Conservation (phyloP, 2,888 invertebrate species). For the Drosophila koepferae region DNA sequence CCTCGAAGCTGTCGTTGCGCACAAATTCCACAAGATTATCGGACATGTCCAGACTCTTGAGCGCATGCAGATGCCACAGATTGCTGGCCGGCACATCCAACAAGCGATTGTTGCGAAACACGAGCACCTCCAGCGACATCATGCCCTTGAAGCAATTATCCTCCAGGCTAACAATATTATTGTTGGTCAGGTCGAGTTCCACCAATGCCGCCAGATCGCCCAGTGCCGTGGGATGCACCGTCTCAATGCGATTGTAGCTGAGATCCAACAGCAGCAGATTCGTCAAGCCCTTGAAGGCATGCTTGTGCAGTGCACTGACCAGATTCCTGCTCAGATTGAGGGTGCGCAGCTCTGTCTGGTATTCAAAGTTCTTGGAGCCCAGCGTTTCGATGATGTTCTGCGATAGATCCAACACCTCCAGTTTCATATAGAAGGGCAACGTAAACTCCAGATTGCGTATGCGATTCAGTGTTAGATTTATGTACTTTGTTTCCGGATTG, state of each 20-base stretch:
- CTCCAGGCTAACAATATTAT: slow-evolving; percentile 91
- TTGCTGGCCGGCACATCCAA: slow-evolving; percentile 91
- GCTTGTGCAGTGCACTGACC: slow-evolving; percentile 90
- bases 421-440: slow-evolving; percentile 91
- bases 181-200: slow-evolving; percentile 91
- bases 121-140: slow-evolving; percentile 89
- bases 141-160: slow-evolving; percentile 90
- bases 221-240: slow-evolving; percentile 91
- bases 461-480: slow-evolving; percentile 93
- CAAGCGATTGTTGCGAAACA: slow-evolving; percentile 92
- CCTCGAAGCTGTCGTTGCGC: slow-evolving; percentile 90
- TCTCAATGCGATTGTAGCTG: slow-evolving; percentile 91
- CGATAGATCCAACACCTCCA: slow-evolving; percentile 93
- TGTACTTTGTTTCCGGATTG: slow-evolving; percentile 93
- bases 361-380: slow-evolving; percentile 93
- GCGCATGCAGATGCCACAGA: slow-evolving; percentile 88
- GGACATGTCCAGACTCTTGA: slow-evolving; percentile 91
- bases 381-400: slow-evolving; percentile 92
- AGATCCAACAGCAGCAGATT: slow-evolving; percentile 90
- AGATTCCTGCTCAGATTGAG: slow-evolving; percentile 92
- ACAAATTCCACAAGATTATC: slow-evolving; percentile 92
- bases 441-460: slow-evolving; percentile 92
- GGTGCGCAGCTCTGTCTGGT: slow-evolving; percentile 90
- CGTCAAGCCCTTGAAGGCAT: slow-evolving; percentile 91
- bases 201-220: slow-evolving; percentile 91